Base-by-base conservation (phyloP, 2,888 invertebrate genomes). In the Spisula solida region DNA sequence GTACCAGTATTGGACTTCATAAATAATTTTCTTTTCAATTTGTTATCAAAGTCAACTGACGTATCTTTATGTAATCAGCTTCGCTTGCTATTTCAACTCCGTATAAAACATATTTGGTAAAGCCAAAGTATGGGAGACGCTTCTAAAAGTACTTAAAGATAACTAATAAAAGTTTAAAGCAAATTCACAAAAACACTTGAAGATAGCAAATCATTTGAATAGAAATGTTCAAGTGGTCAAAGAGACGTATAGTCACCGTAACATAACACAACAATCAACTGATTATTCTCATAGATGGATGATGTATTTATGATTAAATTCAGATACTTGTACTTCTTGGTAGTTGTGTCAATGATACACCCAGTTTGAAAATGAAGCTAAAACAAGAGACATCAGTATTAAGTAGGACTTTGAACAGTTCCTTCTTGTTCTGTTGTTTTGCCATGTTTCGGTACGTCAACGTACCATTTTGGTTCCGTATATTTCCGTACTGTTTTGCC, bases 131-230 rank as follows among this genome's bases (percentile, higher is more conserved):
- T 14, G 34, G 25, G 31, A 34, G 18, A 18, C 14, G 31, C 31
- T 31, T 31, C 34, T 31, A 31, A 75, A 31, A 2, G 75, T 75
- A 31, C 75, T 75, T 75, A 75, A 12, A 75, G 75, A 75, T 75
- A 34, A 75, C 34, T 31, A 34, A 75, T 34, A 31, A 75, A 34
- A 25, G 31, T 75, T 31, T 75, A 75, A 31, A 29, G 31, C 31
- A 75, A 75, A 34, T 75, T 75, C 25, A 34, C 75, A 75, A 75
- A 75, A 31, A 75, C 31, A 75, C 75, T 75, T 34, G 31, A 75
- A 75, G 29, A 34, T 75, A 75, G 31, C 75, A 18, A 16, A 34
- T 31, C 75, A 34, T 25, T 75, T 75, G 75, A 75, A 75, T 18
- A 34, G 34, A 31, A 14, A 18, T 34, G 5, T 16, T 75, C 31